Evolutionary conservation across 2,113 vertebrate genomes (phyloP), one percentile per base, ranked within the genome.

Genomic region (Pachypanchax playfairii): DNA sequence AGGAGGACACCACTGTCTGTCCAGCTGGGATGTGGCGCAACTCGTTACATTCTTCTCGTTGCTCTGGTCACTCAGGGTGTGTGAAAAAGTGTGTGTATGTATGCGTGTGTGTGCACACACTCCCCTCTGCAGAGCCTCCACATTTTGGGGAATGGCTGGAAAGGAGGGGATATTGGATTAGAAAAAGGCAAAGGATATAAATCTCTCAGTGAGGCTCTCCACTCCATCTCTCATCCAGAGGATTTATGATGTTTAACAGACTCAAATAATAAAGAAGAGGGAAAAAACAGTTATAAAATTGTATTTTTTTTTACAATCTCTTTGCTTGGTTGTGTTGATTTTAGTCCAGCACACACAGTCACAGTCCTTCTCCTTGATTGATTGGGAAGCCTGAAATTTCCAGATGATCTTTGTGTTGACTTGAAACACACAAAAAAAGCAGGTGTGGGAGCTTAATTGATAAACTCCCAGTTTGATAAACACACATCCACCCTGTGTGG

Each of bases 11-110:
- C 76, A 38, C 85, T 83, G 86, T 85, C 89, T 75, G 75, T 88
- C 89, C 89, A 88, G 85, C 89, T 89, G 87, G 85, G 86, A 85
- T 87, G 87, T 86, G 89, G 87, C 70, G 78, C 85, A 87, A 89
- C 83, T 82, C 4, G 66, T 79, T 80, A 63, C 87, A 90, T 90
- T 90, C 89, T 84, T 90, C 71, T 41, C 80, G 85, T 86, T 89
- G 82, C 89, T 90, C 77, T 86, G 85, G 87, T 88, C 87, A 89
- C 83, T 83, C 59, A 31, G 82, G 77, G 82, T 81, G 84, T 84
- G 87, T 80, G 79, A 75, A 62, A 47, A 8, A 79, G 66, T 73
- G 65, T 75, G 63, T 75, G 58, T 47, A 41, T 70, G 67, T 48
- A 41, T 70, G 67, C 44, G 48, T 70, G 67, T 61, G 48, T 71